A percentile compares a stretch with the other conserved stretches of the same genome.
phyloP scores from a whole-genome alignment of 2,888 invertebrate genomes.

The Neoascia interrupta region DNA sequence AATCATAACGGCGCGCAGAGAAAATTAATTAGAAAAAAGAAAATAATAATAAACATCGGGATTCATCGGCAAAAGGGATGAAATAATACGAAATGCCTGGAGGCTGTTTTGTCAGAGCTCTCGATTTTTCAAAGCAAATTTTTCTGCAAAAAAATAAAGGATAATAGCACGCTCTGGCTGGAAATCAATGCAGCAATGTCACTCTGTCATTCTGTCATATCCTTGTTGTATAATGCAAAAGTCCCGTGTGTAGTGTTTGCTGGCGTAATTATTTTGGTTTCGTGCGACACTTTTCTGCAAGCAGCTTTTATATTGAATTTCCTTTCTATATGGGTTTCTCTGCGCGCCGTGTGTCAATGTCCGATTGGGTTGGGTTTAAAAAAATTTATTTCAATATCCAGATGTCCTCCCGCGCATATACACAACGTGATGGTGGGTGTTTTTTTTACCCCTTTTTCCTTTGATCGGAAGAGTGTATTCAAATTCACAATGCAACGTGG shows the following conservation, averaged over 20 bases:
- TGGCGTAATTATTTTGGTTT: conserved; percentile 27
- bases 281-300: conserved; percentile 36
- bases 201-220: conserved; percentile 68
- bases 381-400: conserved; percentile 22
- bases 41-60: conserved; percentile 31
- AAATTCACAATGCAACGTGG: conserved; percentile 40
- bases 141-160: conserved; percentile 4
- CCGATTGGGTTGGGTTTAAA: conserved; percentile 29
- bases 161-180: conserved; percentile 12
- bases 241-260: conserved; percentile 35
- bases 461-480: conserved; percentile 39
- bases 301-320: conserved; percentile 52
- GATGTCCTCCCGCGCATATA: conserved; percentile 32
- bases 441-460: conserved; percentile 29
- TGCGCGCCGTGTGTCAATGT: conserved; percentile 23
- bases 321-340: no score
- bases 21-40: conserved; percentile 58
- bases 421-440: no score
- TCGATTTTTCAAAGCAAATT: conserved; percentile 55
- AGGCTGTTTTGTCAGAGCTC: conserved; percentile 48
- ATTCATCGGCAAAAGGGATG: conserved; percentile 31
- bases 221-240: conserved; percentile 43
- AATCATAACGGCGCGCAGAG: conserved; percentile 3
- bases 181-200: conserved; percentile 68
- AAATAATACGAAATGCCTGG: conserved; percentile 61